These are phyloP conservation scores for Nephrocerus scutellatus DNA, from an alignment of 2,888 invertebrate genomes.

Conservation along the genomic window DNA sequence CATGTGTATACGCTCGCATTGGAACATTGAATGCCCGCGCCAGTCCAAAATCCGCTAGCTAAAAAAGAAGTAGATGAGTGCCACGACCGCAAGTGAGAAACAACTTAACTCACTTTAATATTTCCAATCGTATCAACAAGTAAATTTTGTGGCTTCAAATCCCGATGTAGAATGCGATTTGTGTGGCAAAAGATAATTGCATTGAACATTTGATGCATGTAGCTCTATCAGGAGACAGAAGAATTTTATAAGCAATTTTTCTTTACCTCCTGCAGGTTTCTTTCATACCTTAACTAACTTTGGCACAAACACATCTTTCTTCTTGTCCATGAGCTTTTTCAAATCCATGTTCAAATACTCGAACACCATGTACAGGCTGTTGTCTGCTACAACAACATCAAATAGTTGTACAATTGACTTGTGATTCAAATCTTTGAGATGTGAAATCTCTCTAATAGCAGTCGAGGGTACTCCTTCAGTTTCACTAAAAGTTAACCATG, in stretches of 20 bases:
- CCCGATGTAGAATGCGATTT: constrained; percentile 82
- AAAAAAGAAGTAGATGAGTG: neutral
- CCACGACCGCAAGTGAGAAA: neutral
- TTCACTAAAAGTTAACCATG: constrained; percentile 61
- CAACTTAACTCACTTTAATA: constrained; percentile 57
- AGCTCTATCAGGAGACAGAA: constrained; percentile 55
- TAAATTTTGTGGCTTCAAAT: constrained; percentile 93
- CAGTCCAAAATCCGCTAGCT: constrained; percentile 87
- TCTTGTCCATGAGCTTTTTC: constrained; percentile 76
- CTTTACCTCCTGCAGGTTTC: neutral
- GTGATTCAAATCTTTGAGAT: constrained; percentile 84
- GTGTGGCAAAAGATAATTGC: constrained; percentile 88
- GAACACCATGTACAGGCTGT: constrained; percentile 86
- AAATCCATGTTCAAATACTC: constrained; percentile 91
- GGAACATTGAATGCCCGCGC: constrained; percentile 90
- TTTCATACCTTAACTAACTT: constrained; percentile 60
- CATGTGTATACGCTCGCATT: constrained; percentile 89
- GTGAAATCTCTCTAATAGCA: constrained; percentile 90
- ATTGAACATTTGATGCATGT: constrained; percentile 77
- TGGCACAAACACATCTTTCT: constrained; percentile 56
- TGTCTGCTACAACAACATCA: constrained; percentile 81
- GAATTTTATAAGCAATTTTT: constrained; percentile 4
- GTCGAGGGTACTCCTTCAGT: constrained; percentile 97
- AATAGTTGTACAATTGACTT: constrained; percentile 82
- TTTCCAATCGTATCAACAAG: constrained; percentile 78